phyloP scores from a whole-genome alignment of 2,888 invertebrate species.

The Rhingia rostrata region DNA sequence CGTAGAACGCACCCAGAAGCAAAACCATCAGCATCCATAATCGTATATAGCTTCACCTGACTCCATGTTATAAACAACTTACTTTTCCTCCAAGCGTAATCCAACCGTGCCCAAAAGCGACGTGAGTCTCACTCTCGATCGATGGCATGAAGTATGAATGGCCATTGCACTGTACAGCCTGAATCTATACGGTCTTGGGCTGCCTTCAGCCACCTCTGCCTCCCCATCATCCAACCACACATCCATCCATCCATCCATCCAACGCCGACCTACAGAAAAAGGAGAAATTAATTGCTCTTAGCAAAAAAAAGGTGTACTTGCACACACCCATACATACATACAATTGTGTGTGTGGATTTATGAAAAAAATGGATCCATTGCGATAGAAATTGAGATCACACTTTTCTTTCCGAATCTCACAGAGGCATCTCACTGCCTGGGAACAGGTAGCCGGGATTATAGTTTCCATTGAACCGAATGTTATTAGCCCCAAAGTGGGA shows the following conservation, averaged over 20 bases:
- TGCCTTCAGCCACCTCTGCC: conserved; percentile 5
- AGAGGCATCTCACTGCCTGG: conserved; percentile 34
- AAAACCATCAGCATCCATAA: conserved; percentile 53
- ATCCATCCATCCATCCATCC: conserved; percentile 18
- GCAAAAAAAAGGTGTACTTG: conserved; percentile 43
- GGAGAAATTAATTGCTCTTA: conserved; percentile 72
- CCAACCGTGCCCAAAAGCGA: conserved; percentile 70
- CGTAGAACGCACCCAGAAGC: conserved; percentile 37
- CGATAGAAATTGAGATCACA: conserved; percentile 72
- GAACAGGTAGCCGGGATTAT: conserved; percentile 60
- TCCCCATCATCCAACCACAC: conserved; percentile 12
- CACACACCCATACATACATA: conserved; percentile 7
- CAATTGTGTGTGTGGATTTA: conserved; percentile 17
- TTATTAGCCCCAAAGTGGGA: conserved; percentile 51
- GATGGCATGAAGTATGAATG: conserved; percentile 68
- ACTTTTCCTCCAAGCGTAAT: conserved; percentile 67
- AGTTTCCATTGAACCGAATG: conserved; percentile 33
- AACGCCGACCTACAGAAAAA: conserved; percentile 69
- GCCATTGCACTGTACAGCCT: conserved; percentile 64
- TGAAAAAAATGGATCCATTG: conserved; percentile 49
- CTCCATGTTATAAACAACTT: conserved; percentile 52
- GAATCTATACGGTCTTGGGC: conserved; percentile 30
- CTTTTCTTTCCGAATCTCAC: conserved; percentile 55
- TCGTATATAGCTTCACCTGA: conserved; percentile 43
- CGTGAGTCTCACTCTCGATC: conserved; percentile 71